Evolutionary conservation across 1,140 invertebrate genomes (phyloP).

Genomic region (Dinoponera quadriceps): DNA sequence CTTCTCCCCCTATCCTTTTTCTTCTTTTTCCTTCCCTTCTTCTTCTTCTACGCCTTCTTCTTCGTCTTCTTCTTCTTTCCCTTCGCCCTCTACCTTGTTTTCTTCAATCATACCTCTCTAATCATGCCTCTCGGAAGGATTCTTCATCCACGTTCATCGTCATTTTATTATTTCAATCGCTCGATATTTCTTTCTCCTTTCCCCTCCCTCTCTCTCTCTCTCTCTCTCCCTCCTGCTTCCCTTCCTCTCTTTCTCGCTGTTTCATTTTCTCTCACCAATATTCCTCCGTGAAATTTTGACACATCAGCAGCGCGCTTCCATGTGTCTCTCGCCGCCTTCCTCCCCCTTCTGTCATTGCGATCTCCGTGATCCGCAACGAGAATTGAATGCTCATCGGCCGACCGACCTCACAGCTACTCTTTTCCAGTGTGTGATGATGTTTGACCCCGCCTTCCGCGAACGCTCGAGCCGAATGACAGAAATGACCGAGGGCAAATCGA

Average conservation of each 20-base stretch:
- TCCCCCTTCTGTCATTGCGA: conserved; percentile 36
- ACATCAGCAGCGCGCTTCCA: background rate
- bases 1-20: background rate
- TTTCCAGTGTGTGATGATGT: background rate
- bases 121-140: background rate
- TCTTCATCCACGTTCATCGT: background rate
- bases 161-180: background rate
- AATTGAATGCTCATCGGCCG: conserved; percentile 21
- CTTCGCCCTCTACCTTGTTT: background rate
- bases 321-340: conserved; percentile 27
- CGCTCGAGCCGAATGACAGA: conserved; percentile 38
- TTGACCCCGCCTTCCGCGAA: conserved; percentile 49
- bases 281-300: conserved; percentile 10
- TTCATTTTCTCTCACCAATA: conserved; percentile 14
- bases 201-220: conserved; percentile 9
- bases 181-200: background rate
- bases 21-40: background rate
- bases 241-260: conserved; percentile 22
- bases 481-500: conserved; percentile 23
- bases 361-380: conserved; percentile 17
- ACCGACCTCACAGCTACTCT: conserved; percentile 47
- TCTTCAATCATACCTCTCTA: conserved; percentile 20
- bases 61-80: conserved; percentile 16
- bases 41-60: background rate
- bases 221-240: background rate